Evolutionary conservation across 2,888 invertebrate species (phyloP).

Genomic region (Lepidocyrtinus sp.): DNA sequence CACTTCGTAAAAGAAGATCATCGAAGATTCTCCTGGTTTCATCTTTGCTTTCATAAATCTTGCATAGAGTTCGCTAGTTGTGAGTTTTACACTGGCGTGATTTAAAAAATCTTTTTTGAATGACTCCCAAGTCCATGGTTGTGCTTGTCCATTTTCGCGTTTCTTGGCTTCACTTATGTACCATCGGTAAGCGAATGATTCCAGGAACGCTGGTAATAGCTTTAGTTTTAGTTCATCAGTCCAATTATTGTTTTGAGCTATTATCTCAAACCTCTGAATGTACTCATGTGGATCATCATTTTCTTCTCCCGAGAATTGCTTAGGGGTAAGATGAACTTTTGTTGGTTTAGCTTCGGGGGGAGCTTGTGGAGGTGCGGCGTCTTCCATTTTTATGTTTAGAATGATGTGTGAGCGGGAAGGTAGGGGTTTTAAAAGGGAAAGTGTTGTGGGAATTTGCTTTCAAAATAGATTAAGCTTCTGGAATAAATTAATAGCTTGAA

Average conservation of each 20-base stretch:
- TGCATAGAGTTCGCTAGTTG: neutral
- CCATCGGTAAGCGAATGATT: neutral
- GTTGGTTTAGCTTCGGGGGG: neutral
- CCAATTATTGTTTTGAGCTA: neutral
- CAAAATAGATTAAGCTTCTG: too few species aligned
- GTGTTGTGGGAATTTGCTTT: too few species aligned
- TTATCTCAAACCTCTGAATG: neutral
- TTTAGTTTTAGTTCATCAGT: neutral
- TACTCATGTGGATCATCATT: neutral
- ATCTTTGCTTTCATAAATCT: neutral
- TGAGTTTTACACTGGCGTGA: neutral
- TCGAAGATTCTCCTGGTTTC: neutral
- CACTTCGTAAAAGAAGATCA: neutral
- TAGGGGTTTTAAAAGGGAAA: too few species aligned
- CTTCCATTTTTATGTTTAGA: too few species aligned
- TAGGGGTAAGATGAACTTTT: neutral
- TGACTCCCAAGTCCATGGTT: neutral
- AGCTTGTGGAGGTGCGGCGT: neutral
- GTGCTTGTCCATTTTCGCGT: neutral
- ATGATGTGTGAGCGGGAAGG: too few species aligned
- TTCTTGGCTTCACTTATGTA: neutral
- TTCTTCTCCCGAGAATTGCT: neutral
- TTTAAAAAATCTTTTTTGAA: neutral
- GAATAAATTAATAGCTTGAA: too few species aligned
- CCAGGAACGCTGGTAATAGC: neutral